These are phyloP conservation scores for Poecilus cupreus DNA, from an alignment of 2,888 invertebrate species.

Conservation along the genomic window DNA sequence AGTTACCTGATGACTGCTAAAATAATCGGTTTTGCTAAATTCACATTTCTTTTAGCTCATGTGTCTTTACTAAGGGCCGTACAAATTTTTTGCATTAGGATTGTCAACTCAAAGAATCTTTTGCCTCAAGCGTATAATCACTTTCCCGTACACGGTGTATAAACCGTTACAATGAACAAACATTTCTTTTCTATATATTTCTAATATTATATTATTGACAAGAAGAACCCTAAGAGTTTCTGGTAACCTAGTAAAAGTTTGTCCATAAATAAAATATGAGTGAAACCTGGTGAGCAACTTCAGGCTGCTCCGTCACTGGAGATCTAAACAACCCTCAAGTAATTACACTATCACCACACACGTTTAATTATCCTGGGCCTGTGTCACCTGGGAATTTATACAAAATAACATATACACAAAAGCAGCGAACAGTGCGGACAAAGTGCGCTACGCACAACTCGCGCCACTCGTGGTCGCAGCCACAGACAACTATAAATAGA, in stretches of 20 bases:
- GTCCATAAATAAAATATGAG: background rate
- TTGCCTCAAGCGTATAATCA: too few relatives aligned
- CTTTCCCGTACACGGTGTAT: too few relatives aligned
- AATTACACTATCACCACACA: slow-evolving; percentile 57
- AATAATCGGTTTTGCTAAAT: too few relatives aligned
- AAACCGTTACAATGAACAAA: too few relatives aligned
- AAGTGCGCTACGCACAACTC: background rate
- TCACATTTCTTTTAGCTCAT: too few relatives aligned
- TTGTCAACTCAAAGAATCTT: too few relatives aligned
- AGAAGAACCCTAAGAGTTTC: too few relatives aligned
- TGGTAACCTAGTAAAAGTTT: background rate
- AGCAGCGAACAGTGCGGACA: background rate
- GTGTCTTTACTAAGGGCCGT: too few relatives aligned
- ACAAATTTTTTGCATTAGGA: too few relatives aligned
- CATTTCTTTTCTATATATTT: too few relatives aligned
- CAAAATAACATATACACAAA: slow-evolving; percentile 48
- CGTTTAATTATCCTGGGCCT: slow-evolving; percentile 54
- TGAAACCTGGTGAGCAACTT: background rate
- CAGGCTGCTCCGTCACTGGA: slow-evolving; percentile 29
- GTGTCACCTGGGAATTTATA: slow-evolving; percentile 54
- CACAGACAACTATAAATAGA: background rate
- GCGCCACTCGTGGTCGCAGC: background rate
- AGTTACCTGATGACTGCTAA: too few relatives aligned
- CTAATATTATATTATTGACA: too few relatives aligned
- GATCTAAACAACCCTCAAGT: slow-evolving; percentile 52